Evolutionary conservation across 2,797 vertebrate species (phyloP).

Genomic region (Notolabrus celidotus): DNA sequence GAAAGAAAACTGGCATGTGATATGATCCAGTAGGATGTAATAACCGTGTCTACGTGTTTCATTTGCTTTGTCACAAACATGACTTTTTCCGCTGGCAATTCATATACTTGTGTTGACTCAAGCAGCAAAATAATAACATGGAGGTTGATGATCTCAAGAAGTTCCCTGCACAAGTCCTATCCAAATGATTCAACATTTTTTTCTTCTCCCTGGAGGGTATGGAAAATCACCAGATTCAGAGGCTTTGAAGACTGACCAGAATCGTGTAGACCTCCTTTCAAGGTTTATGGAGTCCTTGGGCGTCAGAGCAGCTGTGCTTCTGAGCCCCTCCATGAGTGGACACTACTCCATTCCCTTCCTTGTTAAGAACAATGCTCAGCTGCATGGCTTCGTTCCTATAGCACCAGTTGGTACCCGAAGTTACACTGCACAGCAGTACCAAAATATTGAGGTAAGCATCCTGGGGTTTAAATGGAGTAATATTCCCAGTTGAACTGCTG

Average conservation of each 20-base stretch:
- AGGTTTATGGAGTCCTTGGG: slow-evolving; percentile 87
- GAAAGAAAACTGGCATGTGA: too few species aligned
- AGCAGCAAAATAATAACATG: too few species aligned
- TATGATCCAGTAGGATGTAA: too few species aligned
- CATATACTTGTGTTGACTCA: too few species aligned
- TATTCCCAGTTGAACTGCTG: neutral
- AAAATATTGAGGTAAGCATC: slow-evolving; percentile 87
- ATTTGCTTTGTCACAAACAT: too few species aligned
- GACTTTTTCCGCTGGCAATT: too few species aligned
- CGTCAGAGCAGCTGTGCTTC: slow-evolving; percentile 85
- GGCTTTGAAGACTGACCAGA: slow-evolving; percentile 84
- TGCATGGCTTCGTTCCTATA: slow-evolving; percentile 91
- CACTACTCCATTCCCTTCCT: slow-evolving; percentile 94
- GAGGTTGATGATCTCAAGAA: too few species aligned
- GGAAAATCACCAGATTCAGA: slow-evolving; percentile 88
- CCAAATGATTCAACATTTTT: neutral
- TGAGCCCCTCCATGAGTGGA: slow-evolving; percentile 97
- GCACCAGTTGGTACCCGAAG: slow-evolving; percentile 91
- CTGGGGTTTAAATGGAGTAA: neutral
- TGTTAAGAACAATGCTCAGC: slow-evolving; percentile 83
- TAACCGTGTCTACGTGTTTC: too few species aligned
- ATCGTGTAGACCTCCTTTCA: slow-evolving; percentile 88
- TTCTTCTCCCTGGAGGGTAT: slow-evolving; percentile 84
- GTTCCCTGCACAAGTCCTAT: neutral
- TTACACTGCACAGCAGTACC: slow-evolving; percentile 89